These are phyloP conservation scores for Yasuhikotakia modesta DNA, from an alignment of 2,797 vertebrate genomes.

Conservation along the genomic window DNA sequence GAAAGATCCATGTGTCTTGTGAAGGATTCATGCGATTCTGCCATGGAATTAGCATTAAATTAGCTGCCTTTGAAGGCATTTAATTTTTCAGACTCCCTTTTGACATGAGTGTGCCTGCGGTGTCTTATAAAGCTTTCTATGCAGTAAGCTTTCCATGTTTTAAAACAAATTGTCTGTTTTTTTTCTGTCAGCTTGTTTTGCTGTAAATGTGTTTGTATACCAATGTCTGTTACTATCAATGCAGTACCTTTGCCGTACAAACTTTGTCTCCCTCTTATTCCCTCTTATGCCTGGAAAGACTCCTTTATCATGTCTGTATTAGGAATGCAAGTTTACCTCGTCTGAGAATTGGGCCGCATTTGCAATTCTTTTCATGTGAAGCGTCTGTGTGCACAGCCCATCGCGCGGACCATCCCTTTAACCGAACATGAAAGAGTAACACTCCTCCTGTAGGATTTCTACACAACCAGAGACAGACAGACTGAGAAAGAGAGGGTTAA, in stretches of 20 bases:
- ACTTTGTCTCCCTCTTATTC: conserved; percentile 33
- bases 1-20: background rate
- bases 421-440: conserved; percentile 55
- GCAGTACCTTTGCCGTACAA: conserved; percentile 3
- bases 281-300: conserved; percentile 40
- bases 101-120: background rate
- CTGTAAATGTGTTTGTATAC: conserved; percentile 10
- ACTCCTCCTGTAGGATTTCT: conserved; percentile 54
- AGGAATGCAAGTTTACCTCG: conserved; percentile 38
- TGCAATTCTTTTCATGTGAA: conserved; percentile 60
- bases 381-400: conserved; percentile 47
- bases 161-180: background rate
- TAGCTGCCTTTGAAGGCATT: background rate
- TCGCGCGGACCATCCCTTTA: conserved; percentile 50
- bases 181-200: conserved; percentile 13
- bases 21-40: background rate
- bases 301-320: conserved; percentile 19
- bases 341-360: conserved; percentile 52
- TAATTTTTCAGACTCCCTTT: background rate
- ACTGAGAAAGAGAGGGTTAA: conserved; percentile 36
- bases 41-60: background rate
- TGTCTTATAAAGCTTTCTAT: background rate
- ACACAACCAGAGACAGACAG: conserved; percentile 31
- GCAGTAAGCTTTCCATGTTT: background rate
- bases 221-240: conserved; percentile 28